Base-by-base conservation (phyloP, 2,113 vertebrate species). In the Pelmatolapia mariae region DNA sequence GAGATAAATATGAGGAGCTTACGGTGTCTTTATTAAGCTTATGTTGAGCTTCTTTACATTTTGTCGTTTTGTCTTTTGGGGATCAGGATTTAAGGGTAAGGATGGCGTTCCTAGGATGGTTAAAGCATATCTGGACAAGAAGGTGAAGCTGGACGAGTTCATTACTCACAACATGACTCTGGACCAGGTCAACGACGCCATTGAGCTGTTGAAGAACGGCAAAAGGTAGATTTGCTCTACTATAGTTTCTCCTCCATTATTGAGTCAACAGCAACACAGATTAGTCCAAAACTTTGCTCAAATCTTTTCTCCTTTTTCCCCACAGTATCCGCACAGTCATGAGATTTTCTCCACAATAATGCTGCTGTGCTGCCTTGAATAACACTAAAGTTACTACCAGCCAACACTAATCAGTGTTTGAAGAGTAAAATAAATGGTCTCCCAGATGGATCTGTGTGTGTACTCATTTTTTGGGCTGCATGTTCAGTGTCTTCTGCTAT, bases 311-410 rank as follows among this genome's bases (percentile, higher is more conserved):
- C 78, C 66, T 66, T 87, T 85, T 96, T 6, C 15, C 26, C 86
- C 94, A 53, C 95, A 99, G 98, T 94, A 97, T 99, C 95, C 97
- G 98, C 89, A 96, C 96, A 8, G 96, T 99, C 78, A 86, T 99
- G 43, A 97, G 95, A 52, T 22, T 97, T 85, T 97, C 95, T 92
- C 88, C 89, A 29, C 83, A 94, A 22, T 96, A 81, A 95, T 16
- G 38, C n/a, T 63, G 19, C 3, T 7, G 22, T 68, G 33, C 63
- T 68, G 7, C 11, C 36, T 68, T 40, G 7, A 68, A 3, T 40
- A 68, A 68, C 63, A 68, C 63, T 38, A 66, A 66, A 5, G 59
- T 63, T 63, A 63, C 18, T 63, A 19, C 61, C 33, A 38, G 33
- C 7, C 11, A 38, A 2, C 33, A 22, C 10, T 63, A 63, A 63